Evolutionary conservation across 2,888 invertebrate genomes (phyloP), one percentile per base, ranked within the genome.

Genomic region (Acrocera orbiculus): DNA sequence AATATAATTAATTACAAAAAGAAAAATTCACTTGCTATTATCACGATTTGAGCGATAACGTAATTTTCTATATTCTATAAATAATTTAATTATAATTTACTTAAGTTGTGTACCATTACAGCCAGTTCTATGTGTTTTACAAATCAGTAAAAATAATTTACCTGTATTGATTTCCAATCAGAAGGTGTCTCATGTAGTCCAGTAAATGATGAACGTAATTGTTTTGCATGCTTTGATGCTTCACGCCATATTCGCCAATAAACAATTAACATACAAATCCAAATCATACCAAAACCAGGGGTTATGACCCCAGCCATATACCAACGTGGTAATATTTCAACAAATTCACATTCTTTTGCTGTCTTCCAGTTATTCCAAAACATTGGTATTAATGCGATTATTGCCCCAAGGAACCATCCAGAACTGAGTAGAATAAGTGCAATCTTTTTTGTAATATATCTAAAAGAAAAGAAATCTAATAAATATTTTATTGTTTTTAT

Each of bases 221-320:
- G 65, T 43, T 70, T 67, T 14, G 73, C 73, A 53, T 82, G 80
- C 45, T 70, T 73, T 4, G 71, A 67, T 2, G 82, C 81, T 54
- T 80, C 81, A 20, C 71, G 65, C 73, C 78, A 80, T 48, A 83
- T 83, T 46, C 76, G 66, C 66, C 73, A 72, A 56, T 83, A 82
- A 36, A 82, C 63, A 30, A 76, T 53, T 44, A 79, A 64, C 75
- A 82, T 77, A 44, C 71, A 71, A 45, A 74, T 53, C 80, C 81
- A 82, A 40, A 79, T 70, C 25, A 76, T 60, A 1, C 69, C 65
- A 52, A 82, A 78, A 55, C 75, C 69, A 1, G 82, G 82, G 27
- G 73, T 73, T 42, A 81, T 60, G 15, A 73, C 53, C 8, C 56
- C 62, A 7, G 53, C 53, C 47, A 61, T 51, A 41, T 62, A 58